Conservation (phyloP, 2,888 invertebrate genomes). For the Diarsia brunnea region DNA sequence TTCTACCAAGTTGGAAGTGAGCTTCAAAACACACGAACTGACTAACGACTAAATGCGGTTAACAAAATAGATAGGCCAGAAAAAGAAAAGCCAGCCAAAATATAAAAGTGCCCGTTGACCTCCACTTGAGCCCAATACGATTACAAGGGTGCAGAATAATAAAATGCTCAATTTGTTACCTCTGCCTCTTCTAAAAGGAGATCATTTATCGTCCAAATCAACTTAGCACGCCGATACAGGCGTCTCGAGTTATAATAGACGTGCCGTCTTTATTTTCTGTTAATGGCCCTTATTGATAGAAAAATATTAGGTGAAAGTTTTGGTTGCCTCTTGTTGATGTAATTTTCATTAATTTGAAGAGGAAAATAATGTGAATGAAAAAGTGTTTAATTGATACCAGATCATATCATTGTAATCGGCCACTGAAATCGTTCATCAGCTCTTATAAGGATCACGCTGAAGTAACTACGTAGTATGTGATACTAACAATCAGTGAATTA, state of each 20-base stretch:
- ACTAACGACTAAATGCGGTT: conserved; percentile 40
- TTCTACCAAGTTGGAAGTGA: neutral
- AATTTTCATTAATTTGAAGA: neutral
- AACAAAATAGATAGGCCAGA: conserved; percentile 40
- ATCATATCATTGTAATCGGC: neutral
- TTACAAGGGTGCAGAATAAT: conserved; percentile 85
- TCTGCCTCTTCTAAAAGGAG: conserved; percentile 76
- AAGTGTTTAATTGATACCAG: neutral
- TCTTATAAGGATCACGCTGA: neutral
- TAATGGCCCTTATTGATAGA: conserved; percentile 27
- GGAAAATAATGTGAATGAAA: too few relatives aligned
- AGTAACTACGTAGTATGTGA: neutral
- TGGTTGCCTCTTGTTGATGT: neutral
- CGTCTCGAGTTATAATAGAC: conserved; percentile 63
- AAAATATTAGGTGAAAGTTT: neutral
- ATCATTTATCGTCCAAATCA: conserved; percentile 78
- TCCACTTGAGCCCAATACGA: conserved; percentile 77
- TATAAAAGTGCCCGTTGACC: conserved; percentile 70
- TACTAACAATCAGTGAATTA: neutral
- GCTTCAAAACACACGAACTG: conserved; percentile 22
- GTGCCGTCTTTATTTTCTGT: conserved; percentile 54
- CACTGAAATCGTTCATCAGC: neutral
- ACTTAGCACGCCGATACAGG: conserved; percentile 69
- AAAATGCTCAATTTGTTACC: conserved; percentile 86
- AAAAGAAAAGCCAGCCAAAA: conserved; percentile 52